Percentiles rank a stretch among this genome's conserved stretches.
These are phyloP conservation scores for Pao palembangensis DNA, from an alignment of 2,113 vertebrate genomes.

Conservation along the genomic window DNA sequence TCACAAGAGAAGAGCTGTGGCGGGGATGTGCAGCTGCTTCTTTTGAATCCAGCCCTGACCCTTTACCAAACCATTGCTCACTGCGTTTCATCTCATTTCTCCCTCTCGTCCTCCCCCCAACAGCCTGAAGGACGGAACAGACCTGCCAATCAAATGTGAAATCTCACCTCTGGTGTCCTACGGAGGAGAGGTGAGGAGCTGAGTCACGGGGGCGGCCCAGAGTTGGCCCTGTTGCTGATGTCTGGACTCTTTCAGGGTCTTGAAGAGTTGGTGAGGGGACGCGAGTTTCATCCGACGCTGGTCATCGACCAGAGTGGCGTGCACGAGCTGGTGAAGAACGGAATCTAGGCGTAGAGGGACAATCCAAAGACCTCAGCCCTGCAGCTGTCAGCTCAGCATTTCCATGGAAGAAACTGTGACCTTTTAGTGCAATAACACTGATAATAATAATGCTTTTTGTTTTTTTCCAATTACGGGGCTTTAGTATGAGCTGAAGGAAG, in stretches of 20 bases:
- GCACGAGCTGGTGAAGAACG: slow-evolving; percentile 88
- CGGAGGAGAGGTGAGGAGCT: slow-evolving; percentile 86
- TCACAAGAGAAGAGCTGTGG: slow-evolving; percentile 58
- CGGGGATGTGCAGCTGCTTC: slow-evolving; percentile 31
- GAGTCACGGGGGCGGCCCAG: slow-evolving; percentile 6
- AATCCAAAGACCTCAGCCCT: slow-evolving; percentile 25
- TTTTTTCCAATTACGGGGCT: too few species aligned
- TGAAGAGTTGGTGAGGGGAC: slow-evolving; percentile 79
- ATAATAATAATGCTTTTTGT: too few species aligned
- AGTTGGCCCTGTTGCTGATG: neutral
- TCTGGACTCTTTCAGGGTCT: slow-evolving; percentile 78
- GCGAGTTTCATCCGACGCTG: slow-evolving; percentile 82
- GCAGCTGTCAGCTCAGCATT: slow-evolving; percentile 27
- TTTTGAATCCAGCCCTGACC: slow-evolving; percentile 23
- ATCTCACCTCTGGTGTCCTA: slow-evolving; percentile 94
- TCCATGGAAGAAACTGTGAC: slow-evolving; percentile 58
- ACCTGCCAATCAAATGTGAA: slow-evolving; percentile 94
- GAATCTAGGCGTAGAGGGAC: slow-evolving; percentile 65
- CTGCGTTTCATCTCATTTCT: slow-evolving; percentile 9
- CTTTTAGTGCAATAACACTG: slow-evolving; percentile 68
- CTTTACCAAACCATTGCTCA: slow-evolving; percentile 12
- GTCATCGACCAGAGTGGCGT: slow-evolving; percentile 81
- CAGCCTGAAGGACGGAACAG: slow-evolving; percentile 92
- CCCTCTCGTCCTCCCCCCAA: slow-evolving; percentile 2
- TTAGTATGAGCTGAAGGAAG: slow-evolving; percentile 52